Evolutionary conservation across 1,140 invertebrate species (phyloP), one percentile per base, ranked within the genome.

Genomic region (Sycophila sp.): DNA sequence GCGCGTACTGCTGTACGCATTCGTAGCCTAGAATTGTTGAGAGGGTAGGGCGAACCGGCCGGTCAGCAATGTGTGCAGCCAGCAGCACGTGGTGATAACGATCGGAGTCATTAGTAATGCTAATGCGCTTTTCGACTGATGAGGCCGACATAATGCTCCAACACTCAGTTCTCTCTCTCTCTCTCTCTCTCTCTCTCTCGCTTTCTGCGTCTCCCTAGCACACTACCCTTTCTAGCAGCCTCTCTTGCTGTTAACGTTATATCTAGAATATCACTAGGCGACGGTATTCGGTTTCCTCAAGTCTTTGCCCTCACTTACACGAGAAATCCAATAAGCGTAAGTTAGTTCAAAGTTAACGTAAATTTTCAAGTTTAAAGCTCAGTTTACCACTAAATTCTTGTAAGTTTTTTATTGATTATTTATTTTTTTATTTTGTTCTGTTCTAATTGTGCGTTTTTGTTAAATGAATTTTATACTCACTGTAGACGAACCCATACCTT

Each of bases 91-190:
- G 77, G 74, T 71, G 75, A 80, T 80, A 82, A 83, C 78, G 80
- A 83, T 78, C 76, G 75, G 26, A 49, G 77, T 81, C 77, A 83
- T 83, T 83, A 82, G 80, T 81, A 81, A 78, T 83, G 81, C 81
- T 80, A 81, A 83, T 83, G 80, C 77, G 77, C 69, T 72, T 78
- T 82, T 76, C 81, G 77, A 81, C 78, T 77, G 80, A 83, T 82
- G 81, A 82, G 76, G 64, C 76, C 75, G 19, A 60, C 56, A 38
- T 59, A 51, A 59, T 69, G 30, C 38, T 24, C 2, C 15, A 10
- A 32, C 26, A 15, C 15, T 49, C 30, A 40, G n/a, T n/a, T n/a
- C 32, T 24, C 22, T 59, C 34, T 40, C 34, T n/a, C 56, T 36
- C 34, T 59, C 10, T 59, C 22, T 59, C 26, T 3, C 0, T 30